phyloP scores from a whole-genome alignment of 2,797 vertebrate genomes.

The Notamacropus eugenii region DNA sequence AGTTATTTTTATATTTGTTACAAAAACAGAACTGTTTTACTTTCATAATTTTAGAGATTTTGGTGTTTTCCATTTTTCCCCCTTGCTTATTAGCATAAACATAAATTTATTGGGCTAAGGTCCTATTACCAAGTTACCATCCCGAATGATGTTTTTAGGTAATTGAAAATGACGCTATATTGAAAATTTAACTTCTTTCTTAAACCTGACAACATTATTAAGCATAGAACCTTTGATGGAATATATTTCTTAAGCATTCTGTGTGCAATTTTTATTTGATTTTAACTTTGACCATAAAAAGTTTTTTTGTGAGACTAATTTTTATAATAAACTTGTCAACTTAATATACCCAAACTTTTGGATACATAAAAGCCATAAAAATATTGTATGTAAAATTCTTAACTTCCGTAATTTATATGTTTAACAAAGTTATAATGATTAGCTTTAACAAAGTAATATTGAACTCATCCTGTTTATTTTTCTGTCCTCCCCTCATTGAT shows the following conservation, averaged over 20 bases:
- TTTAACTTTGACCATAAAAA: background rate
- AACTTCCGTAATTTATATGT: too few relatives aligned
- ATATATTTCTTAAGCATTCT: background rate
- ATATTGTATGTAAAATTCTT: too few relatives aligned
- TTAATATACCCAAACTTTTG: too few relatives aligned
- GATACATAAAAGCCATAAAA: too few relatives aligned
- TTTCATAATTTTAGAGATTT: background rate
- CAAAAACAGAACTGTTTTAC: background rate
- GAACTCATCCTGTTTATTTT: too few relatives aligned
- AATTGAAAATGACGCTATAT: background rate
- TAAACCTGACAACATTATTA: background rate
- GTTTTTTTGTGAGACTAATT: too few relatives aligned
- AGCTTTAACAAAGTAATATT: too few relatives aligned
- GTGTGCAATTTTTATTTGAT: background rate
- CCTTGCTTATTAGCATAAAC: background rate
- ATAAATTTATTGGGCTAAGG: background rate
- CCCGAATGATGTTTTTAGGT: background rate
- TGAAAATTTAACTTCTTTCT: background rate
- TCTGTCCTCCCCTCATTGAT: too few relatives aligned
- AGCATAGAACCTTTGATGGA: background rate
- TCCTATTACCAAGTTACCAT: background rate
- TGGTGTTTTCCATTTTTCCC: background rate
- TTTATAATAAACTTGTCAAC: too few relatives aligned
- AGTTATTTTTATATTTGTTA: background rate
- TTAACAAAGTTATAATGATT: too few relatives aligned